Conservation (phyloP, 2,888 invertebrate species). For the Eupithecia pulchellata region DNA sequence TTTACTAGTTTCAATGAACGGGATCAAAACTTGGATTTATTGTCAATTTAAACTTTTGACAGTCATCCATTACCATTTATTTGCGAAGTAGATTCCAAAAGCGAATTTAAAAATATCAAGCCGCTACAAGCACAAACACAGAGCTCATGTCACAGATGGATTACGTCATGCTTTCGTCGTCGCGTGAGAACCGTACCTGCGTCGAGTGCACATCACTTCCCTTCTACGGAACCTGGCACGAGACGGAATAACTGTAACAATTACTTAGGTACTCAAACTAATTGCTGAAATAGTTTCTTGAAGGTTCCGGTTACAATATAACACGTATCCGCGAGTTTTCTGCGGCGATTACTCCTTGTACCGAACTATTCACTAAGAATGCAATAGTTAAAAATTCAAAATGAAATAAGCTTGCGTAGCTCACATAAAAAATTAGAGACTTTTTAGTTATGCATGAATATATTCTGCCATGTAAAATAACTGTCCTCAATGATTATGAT, state of each 20-base stretch:
- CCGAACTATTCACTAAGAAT: not conserved
- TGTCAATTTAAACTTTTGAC: no score
- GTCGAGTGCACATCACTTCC: conserved; percentile 72
- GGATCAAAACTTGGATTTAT: no score
- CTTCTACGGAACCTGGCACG: conserved; percentile 63
- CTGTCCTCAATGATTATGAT: not conserved
- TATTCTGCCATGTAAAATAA: no score
- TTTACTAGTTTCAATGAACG: no score
- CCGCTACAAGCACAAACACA: not conserved
- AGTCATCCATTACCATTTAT: not conserved
- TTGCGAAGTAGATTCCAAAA: not conserved
- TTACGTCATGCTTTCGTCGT: conserved; percentile 80
- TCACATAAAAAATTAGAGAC: not conserved
- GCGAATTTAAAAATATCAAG: not conserved
- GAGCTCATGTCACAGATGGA: conserved; percentile 47
- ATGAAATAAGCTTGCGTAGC: not conserved
- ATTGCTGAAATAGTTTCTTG: conserved; percentile 24
- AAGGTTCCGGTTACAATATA: not conserved
- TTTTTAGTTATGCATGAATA: not conserved
- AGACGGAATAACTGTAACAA: conserved; percentile 30
- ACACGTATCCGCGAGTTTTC: not conserved
- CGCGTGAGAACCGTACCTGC: conserved; percentile 74
- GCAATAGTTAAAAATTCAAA: not conserved
- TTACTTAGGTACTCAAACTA: conserved; percentile 11
- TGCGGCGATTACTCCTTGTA: not conserved